Evolutionary conservation across 2,888 invertebrate genomes (phyloP).

Genomic region (Elaeidobius kamerunicus): DNA sequence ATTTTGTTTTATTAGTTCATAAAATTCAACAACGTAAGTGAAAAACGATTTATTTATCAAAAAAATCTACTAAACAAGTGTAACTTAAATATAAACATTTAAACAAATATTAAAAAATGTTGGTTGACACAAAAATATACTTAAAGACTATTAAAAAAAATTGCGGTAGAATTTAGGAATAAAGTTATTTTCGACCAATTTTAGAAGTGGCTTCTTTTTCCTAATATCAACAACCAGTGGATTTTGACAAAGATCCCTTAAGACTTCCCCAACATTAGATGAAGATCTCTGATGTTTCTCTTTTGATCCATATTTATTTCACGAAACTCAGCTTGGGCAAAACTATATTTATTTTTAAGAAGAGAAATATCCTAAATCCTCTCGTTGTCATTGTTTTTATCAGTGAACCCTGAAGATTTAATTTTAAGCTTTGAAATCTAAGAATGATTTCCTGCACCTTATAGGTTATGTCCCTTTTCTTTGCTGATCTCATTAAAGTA

Average conservation of each 20-base stretch:
- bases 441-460: conserved; percentile 14
- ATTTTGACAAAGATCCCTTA: conserved; percentile 5
- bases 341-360: conserved; percentile 20
- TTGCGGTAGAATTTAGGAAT: too few species aligned
- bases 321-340: conserved; percentile 12
- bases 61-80: too few species aligned
- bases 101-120: too few species aligned
- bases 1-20: too few species aligned
- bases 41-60: too few species aligned
- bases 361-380: conserved; percentile 14
- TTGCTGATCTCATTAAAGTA: conserved; percentile 12
- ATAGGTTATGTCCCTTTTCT: conserved; percentile 15
- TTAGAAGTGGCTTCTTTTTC: conserved; percentile 7
- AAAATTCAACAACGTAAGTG: too few species aligned
- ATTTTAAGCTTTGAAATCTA: conserved; percentile 12
- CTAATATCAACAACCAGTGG: not conserved
- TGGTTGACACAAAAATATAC: too few species aligned
- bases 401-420: conserved; percentile 7
- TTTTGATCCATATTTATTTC: too few species aligned
- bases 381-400: conserved; percentile 8
- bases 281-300: too few species aligned
- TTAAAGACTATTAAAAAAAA: too few species aligned
- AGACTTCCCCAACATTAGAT: not conserved
- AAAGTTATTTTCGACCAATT: conserved; percentile 12
- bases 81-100: too few species aligned